These are phyloP conservation scores for Lutraria rhynchaena DNA, from an alignment of 1,140 invertebrate species.

Conservation along the genomic window DNA sequence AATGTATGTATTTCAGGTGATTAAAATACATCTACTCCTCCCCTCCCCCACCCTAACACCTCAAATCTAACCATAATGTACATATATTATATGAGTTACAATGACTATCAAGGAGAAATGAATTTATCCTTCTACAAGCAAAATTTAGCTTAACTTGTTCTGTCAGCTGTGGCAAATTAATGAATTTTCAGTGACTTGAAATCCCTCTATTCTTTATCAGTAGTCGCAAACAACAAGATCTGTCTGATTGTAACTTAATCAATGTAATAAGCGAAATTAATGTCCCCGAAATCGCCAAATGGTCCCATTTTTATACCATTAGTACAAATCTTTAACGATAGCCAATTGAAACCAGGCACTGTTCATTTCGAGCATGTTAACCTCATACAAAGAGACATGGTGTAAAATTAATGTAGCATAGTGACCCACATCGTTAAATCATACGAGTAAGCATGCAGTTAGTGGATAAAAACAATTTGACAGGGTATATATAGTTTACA, in stretches of 20 bases:
- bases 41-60: neutral
- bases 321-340: conserved; percentile 18
- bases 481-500: neutral
- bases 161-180: neutral
- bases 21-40: no score
- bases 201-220: neutral
- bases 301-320: conserved; percentile 42
- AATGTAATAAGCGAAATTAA: conserved; percentile 30
- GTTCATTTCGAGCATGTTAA: conserved; percentile 31
- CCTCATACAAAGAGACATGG: conserved; percentile 28
- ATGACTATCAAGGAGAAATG: no score
- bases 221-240: no score
- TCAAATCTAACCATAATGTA: neutral
- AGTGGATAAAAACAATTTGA: conserved; percentile 10
- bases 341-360: neutral
- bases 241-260: conserved; percentile 21
- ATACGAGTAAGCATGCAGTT: conserved; percentile 12
- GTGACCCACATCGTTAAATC: conserved; percentile 31
- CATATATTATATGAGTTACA: neutral
- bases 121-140: no score
- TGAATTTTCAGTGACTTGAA: conserved; percentile 9
- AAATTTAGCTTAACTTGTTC: no score
- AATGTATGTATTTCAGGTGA: no score
- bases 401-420: conserved; percentile 38
- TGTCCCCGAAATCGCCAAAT: conserved; percentile 34